Evolutionary conservation across 1,140 invertebrate species (phyloP), one percentile per base, ranked within the genome.

Genomic region (Trichogramma pretiosum): DNA sequence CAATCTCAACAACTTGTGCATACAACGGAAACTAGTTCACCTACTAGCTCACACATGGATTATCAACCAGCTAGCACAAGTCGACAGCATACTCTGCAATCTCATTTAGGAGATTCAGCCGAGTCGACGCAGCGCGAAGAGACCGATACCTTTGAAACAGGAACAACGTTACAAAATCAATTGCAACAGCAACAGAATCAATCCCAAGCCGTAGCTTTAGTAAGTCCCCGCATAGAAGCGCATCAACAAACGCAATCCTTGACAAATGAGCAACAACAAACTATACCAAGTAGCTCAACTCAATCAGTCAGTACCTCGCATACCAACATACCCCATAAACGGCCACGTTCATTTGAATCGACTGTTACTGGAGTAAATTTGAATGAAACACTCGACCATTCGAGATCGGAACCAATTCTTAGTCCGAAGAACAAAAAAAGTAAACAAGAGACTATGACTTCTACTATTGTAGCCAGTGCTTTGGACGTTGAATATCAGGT

Each of bases 191-290:
- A 54, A 56, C 67, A 65, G 19, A 62, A 64, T 24, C 61, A 78
- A 49, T 76, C 76, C 26, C 77, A 85, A 70, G 81, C 82, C 1
- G 82, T 86, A 0, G 84, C 84, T 0, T 59, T 87, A 11, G 83
- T 86, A 0, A 77, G 83, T 52, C 84, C 84, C 1, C 70, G 84
- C 40, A 80, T 87, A 14, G 83, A 86, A 56, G 64, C 64, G 22
- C 61, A 68, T n/a, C 64, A 68, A 7, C 67, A 64, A 16, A 70
- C 68, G 36, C 73, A 73, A 28, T 58, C 65, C 18, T 56, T 56
- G 1, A 65, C 68, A 0, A 76, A 72, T 43, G 75, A 75, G 30
- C 73, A 76, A 51, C 75, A 74, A 2, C 75, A 76, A 39, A 74
- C 72, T 0, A 71, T 76, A 0, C 74, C 75, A 2, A 76, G 74